Base-by-base conservation (phyloP, 2,888 invertebrate genomes). In the Andrena marginata region DNA sequence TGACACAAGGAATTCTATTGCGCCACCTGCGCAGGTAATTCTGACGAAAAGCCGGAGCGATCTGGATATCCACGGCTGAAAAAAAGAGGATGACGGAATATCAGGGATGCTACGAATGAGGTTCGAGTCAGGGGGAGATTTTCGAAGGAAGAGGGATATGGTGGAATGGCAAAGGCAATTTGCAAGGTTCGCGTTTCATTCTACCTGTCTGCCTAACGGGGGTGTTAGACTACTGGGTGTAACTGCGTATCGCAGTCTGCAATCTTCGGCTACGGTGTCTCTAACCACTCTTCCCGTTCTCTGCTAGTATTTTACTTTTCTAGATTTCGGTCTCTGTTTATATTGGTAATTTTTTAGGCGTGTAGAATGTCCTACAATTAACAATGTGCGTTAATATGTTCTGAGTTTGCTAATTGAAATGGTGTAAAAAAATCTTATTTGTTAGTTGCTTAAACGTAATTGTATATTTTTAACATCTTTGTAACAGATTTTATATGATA, bases 171-270 rank as follows among this genome's bases (percentile, higher is more conserved):
- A 63, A 64, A 83, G 72, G 86, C 88, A 86, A 87, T 87, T 88
- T 88, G 86, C 87, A 86, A 88, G 79, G 63, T 79, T 88, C 73
- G 70, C 82, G 62, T 85, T 82, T 84, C 75, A 10, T 73, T 82
- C 65, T 63, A 60, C 56, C 65, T 73, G 23, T 59, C 42, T 4
- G 48, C 20, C 10, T 71, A 74, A 74, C 80, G 16, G 51, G 62
- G 60, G 73, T 42, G 42, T 69, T 54, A 29, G 73, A 54, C 79
- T 48, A 71, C 63, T 54, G 77, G 62, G 75, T 77, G 75, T 67
- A 71, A 67, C 79, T 64, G 65, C 56, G 79, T 87, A 87, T 87
- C 87, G 72, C 68, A 63, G 67, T 78, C 76, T 75, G 77, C 80
- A 71, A 87, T 87, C 87, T 87, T 80, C 82, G 84, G 69, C 63